Evolutionary conservation across 2,113 vertebrate species (phyloP).

Genomic region (Aphyosemion australe): DNA sequence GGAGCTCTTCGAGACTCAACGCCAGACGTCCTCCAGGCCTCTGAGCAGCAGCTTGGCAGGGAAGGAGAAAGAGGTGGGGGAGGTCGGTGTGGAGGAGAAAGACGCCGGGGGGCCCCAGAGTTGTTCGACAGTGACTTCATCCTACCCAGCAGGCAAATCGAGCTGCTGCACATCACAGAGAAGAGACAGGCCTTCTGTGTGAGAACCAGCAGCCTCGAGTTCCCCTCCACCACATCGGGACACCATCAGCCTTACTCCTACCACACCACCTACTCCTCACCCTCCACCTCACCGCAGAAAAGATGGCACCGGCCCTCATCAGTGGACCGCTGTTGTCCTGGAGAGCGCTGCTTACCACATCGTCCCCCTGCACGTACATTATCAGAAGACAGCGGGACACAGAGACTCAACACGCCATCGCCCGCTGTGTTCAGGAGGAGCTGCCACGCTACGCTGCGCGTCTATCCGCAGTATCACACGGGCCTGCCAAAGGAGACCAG

Average conservation of each 20-base stretch:
- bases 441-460: slow-evolving; percentile 80
- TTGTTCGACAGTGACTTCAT: slow-evolving; percentile 90
- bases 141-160: slow-evolving; percentile 89
- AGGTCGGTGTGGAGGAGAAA: slow-evolving; percentile 44
- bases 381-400: slow-evolving; percentile 83
- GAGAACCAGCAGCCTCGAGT: slow-evolving; percentile 90
- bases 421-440: slow-evolving; percentile 65
- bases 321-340: slow-evolving; percentile 79
- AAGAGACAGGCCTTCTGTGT: slow-evolving; percentile 90
- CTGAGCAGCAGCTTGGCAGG: slow-evolving; percentile 65
- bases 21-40: slow-evolving; percentile 85
- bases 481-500: slow-evolving; percentile 89
- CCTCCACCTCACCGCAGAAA: slow-evolving; percentile 64
- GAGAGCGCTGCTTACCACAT: slow-evolving; percentile 42
- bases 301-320: slow-evolving; percentile 81
- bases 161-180: slow-evolving; percentile 89
- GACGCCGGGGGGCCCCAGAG: slow-evolving; percentile 60
- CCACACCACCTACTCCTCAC: slow-evolving; percentile 66
- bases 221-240: slow-evolving; percentile 76
- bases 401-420: slow-evolving; percentile 73
- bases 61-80: neutral
- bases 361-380: slow-evolving; percentile 71
- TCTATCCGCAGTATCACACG: slow-evolving; percentile 87
- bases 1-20: slow-evolving; percentile 76
- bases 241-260: slow-evolving; percentile 70